Conservation (phyloP, 2,888 invertebrate species). For the Oligia fasciuncula region DNA sequence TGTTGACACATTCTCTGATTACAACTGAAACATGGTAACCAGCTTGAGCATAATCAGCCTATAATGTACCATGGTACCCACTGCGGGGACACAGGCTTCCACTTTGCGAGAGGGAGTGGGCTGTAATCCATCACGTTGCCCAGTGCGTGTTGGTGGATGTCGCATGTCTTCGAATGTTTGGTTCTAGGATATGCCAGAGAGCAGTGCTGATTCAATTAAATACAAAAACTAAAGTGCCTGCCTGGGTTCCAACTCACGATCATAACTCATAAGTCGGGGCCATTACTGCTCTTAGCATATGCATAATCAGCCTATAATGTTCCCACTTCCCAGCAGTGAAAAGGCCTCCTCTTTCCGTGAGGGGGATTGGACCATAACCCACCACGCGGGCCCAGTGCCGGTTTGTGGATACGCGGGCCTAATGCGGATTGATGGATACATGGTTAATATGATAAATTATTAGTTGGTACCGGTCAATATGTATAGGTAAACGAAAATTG, state of each 20-base stretch:
- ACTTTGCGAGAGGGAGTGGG: background rate
- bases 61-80: background rate
- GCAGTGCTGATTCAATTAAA: background rate
- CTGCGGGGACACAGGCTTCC: background rate
- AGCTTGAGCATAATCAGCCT: background rate
- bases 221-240: background rate
- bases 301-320: background rate
- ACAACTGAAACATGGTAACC: background rate
- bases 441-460: constrained; percentile 7
- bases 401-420: background rate
- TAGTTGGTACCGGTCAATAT: background rate
- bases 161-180: background rate
- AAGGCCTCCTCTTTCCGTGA: background rate
- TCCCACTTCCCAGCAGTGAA: background rate
- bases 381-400: background rate
- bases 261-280: too few relatives aligned
- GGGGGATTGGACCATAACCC: background rate
- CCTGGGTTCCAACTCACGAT: too few relatives aligned
- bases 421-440: background rate
- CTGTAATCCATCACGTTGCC: background rate
- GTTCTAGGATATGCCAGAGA: background rate
- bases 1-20: constrained; percentile 13
- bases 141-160: background rate
- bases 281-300: background rate
- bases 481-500: background rate